Percentiles rank a stretch among this genome's conserved stretches.
phyloP scores from a whole-genome alignment of 2,797 vertebrate genomes.

The Moxostoma hubbsi region DNA sequence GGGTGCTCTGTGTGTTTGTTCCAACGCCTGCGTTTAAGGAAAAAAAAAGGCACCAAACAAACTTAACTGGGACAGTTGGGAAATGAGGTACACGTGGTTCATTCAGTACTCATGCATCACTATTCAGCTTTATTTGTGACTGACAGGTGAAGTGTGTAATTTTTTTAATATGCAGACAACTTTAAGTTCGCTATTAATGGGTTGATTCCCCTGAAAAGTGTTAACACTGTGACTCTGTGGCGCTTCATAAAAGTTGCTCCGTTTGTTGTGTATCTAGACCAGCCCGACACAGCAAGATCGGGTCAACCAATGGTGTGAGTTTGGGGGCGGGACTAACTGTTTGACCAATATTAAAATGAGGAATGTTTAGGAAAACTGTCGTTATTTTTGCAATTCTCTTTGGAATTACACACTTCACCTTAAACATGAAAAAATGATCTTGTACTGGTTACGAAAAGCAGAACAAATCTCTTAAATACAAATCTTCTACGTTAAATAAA shows the following conservation, averaged over 20 bases:
- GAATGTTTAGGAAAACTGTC: too few species aligned
- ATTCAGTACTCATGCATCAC: slow-evolving; percentile 72
- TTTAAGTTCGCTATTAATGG: too few species aligned
- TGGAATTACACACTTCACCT: background rate
- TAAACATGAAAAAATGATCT: background rate
- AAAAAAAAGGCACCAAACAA: slow-evolving; percentile 62
- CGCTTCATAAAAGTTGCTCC: too few species aligned
- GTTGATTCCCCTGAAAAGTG: too few species aligned
- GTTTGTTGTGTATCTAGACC: too few species aligned
- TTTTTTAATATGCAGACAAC: too few species aligned
- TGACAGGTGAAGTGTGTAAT: slow-evolving; percentile 3
- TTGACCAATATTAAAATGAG: too few species aligned
- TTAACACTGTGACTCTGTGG: too few species aligned
- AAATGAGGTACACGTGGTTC: slow-evolving; percentile 80
- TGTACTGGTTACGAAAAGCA: slow-evolving; percentile 33
- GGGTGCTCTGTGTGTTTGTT: slow-evolving; percentile 74
- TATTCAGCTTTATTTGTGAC: slow-evolving; percentile 1
- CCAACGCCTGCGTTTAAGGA: slow-evolving; percentile 78
- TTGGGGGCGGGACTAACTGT: too few species aligned
- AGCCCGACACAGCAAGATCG: too few species aligned
- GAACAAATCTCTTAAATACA: slow-evolving; percentile 49
- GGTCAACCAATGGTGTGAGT: too few species aligned
- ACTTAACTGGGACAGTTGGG: slow-evolving; percentile 73
- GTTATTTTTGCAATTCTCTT: too few species aligned
- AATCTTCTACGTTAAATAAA: slow-evolving; percentile 68